Percentiles rank a stretch among this genome's conserved stretches.
Conservation (phyloP, 1,140 invertebrate species). For the Epicauta chinensis region DNA sequence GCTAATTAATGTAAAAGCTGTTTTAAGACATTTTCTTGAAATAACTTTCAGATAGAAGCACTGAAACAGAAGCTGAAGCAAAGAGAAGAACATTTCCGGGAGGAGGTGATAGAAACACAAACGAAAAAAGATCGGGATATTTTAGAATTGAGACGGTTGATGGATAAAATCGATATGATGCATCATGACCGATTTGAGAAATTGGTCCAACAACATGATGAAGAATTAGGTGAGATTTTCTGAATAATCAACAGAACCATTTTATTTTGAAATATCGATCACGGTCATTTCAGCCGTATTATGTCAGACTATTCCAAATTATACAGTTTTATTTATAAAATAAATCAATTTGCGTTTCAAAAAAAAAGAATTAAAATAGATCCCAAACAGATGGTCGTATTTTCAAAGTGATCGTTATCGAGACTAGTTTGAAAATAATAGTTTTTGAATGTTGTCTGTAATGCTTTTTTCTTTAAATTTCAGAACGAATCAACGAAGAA, state of each 20-base stretch:
- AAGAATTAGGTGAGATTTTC: slow-evolving; percentile 49
- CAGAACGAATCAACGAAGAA: slow-evolving; percentile 42
- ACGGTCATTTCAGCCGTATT: too few relatives aligned
- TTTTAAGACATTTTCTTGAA: too few relatives aligned
- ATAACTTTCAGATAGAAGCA: slow-evolving; percentile 46
- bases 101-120: slow-evolving; percentile 50
- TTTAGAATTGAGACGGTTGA: slow-evolving; percentile 49
- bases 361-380: too few relatives aligned
- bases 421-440: neutral
- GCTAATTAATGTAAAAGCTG: too few relatives aligned
- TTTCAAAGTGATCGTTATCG: slow-evolving; percentile 1
- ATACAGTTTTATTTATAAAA: too few relatives aligned
- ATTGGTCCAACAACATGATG: slow-evolving; percentile 48
- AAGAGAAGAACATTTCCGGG: slow-evolving; percentile 50
- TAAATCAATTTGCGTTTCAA: too few relatives aligned
- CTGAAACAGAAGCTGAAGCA: slow-evolving; percentile 49
- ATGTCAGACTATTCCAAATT: too few relatives aligned
- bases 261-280: too few relatives aligned
- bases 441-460: neutral
- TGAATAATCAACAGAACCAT: too few relatives aligned
- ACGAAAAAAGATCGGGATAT: slow-evolving; percentile 49
- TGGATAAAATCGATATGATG: slow-evolving; percentile 50
- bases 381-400: slow-evolving; percentile 1
- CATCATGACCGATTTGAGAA: slow-evolving; percentile 53
- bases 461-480: neutral